Conservation (phyloP, 1,140 invertebrate species). For the Drosophila murphyi region DNA sequence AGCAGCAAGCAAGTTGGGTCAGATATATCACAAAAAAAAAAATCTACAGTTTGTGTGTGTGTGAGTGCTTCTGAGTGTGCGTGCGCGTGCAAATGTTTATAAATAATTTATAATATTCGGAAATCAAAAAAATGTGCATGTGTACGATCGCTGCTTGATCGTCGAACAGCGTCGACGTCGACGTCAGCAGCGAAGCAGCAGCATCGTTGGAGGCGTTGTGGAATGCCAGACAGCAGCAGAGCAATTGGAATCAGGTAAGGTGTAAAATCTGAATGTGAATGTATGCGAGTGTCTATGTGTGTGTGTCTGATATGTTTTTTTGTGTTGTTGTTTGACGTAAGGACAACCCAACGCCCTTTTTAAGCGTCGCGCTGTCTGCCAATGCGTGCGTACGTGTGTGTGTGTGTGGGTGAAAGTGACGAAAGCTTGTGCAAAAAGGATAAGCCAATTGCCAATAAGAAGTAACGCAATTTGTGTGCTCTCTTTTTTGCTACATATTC, state of each 20-base stretch:
- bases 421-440: constrained; percentile 68
- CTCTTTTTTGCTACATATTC: constrained; percentile 10
- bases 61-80: constrained; percentile 32
- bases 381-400: constrained; percentile 27
- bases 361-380: constrained; percentile 74
- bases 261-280: constrained; percentile 26
- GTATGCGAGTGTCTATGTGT: constrained; percentile 1
- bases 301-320: constrained; percentile 3
- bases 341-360: constrained; percentile 77
- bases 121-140: constrained; percentile 76
- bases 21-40: constrained; percentile 25
- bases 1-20: constrained; percentile 70
- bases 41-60: constrained; percentile 24
- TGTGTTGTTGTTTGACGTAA: constrained; percentile 35
- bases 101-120: constrained; percentile 66
- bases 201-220: constrained; percentile 62
- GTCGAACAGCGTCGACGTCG: constrained; percentile 37
- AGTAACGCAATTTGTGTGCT: constrained; percentile 18
- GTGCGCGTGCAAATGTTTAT: constrained; percentile 66
- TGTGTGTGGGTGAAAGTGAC: constrained; percentile 64
- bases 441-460: constrained; percentile 49
- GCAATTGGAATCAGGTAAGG: constrained; percentile 67
- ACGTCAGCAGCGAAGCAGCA: constrained; percentile 49
- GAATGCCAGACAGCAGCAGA: constrained; percentile 56
- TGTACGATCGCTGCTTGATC: constrained; percentile 60